These are phyloP conservation scores for Limenitis arthemis DNA, from an alignment of 2,888 invertebrate species.

Conservation along the genomic window DNA sequence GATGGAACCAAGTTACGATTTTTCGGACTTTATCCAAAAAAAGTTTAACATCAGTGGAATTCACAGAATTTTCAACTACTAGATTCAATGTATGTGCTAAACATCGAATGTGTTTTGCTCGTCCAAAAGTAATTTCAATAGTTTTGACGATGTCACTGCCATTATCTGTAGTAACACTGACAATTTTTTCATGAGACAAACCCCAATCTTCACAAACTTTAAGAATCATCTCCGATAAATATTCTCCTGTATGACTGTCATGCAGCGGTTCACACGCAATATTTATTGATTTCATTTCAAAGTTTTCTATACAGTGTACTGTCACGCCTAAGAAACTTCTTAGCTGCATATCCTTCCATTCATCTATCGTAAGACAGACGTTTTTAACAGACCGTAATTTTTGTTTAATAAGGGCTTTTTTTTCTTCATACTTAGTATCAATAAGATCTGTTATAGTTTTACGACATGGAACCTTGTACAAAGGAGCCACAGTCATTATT, in stretches of 20 bases:
- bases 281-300: slow-evolving; percentile 25
- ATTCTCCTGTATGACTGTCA: slow-evolving; percentile 27
- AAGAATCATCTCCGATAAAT: slow-evolving; percentile 18
- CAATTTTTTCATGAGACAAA: slow-evolving; percentile 25
- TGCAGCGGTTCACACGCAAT: slow-evolving; percentile 27
- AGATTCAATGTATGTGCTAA: slow-evolving; percentile 30
- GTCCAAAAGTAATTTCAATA: slow-evolving; percentile 26
- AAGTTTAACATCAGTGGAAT: no score
- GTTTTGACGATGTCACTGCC: slow-evolving; percentile 26
- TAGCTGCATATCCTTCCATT: slow-evolving; percentile 29
- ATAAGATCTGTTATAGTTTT: slow-evolving; percentile 24
- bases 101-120: slow-evolving; percentile 29
- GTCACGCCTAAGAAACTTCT: slow-evolving; percentile 29
- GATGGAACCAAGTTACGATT: slow-evolving; percentile 30
- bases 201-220: slow-evolving; percentile 27
- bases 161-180: slow-evolving; percentile 14
- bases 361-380: slow-evolving; percentile 29
- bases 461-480: slow-evolving; percentile 26
- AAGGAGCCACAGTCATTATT: slow-evolving; percentile 13
- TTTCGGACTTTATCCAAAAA: slow-evolving; percentile 29
- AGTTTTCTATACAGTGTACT: slow-evolving; percentile 27
- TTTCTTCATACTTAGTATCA: slow-evolving; percentile 25
- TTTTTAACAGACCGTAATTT: slow-evolving; percentile 25
- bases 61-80: slow-evolving; percentile 27
- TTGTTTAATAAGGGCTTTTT: slow-evolving; percentile 21